phyloP scores from a whole-genome alignment of 2,888 invertebrate genomes.

The Miltochrista miniata region DNA sequence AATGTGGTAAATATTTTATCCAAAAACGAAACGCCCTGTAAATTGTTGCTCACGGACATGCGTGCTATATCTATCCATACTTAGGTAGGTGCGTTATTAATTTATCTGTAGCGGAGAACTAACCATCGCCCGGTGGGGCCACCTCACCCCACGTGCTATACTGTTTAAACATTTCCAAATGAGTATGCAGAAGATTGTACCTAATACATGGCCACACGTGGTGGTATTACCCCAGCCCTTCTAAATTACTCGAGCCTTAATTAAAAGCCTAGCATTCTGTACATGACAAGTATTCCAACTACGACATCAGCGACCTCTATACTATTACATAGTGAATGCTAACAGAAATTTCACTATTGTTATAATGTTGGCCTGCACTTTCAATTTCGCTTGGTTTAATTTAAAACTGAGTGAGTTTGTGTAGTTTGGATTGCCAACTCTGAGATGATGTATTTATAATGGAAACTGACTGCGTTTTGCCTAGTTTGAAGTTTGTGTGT shows the following conservation, averaged over 20 bases:
- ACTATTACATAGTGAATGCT: constrained; percentile 23
- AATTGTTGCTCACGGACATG: constrained; percentile 64
- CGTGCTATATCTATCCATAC: constrained; percentile 69
- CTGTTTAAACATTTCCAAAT: constrained; percentile 82
- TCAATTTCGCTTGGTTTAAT: constrained; percentile 33
- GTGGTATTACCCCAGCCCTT: constrained; percentile 59
- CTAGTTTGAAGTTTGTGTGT: too few species aligned
- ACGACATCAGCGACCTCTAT: constrained; percentile 57
- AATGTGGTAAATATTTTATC: background rate
- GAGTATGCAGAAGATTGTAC: constrained; percentile 80
- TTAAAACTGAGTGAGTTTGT: constrained; percentile 18
- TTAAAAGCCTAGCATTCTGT: constrained; percentile 81
- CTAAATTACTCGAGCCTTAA: constrained; percentile 81
- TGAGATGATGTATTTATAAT: constrained; percentile 5
- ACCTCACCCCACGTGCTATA: constrained; percentile 49
- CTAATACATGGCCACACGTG: constrained; percentile 71
- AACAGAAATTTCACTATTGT: constrained; percentile 59
- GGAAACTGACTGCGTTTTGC: background rate
- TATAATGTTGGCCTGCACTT: constrained; percentile 34
- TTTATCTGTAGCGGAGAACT: constrained; percentile 82
- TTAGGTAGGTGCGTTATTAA: constrained; percentile 75
- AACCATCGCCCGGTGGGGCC: constrained; percentile 63
- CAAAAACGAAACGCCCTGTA: constrained; percentile 50
- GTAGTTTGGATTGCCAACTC: constrained; percentile 4
- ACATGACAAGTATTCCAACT: constrained; percentile 79